Base-by-base conservation (phyloP, 2,888 invertebrate species). In the Drosophila cognata region DNA sequence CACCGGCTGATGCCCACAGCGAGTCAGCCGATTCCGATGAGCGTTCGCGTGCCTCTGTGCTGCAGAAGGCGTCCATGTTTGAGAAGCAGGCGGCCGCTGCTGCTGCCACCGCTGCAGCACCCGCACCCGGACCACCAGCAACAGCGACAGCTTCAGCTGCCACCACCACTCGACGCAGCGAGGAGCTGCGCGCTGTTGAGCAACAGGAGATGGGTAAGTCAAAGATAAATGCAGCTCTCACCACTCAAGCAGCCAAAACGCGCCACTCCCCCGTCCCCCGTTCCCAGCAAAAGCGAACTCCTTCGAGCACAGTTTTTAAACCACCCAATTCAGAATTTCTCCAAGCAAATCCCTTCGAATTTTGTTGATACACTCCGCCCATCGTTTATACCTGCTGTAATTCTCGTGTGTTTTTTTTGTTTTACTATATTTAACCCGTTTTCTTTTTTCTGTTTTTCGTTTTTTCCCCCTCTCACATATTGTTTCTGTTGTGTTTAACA, bases 41-140 rank as follows among this genome's bases (percentile, higher is more conserved):
- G 55, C 91, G 92, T 59, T 92, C 93, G 5, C 90, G 92, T 29
- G 93, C 93, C 56, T 93, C 93, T 2, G 93, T 93, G 21, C 76
- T 93, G 56, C 93, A 93, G 70, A 93, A 93, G 84, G 92, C 92
- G 29, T 93, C 93, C 31, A 92, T 93, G 93, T 93, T 93, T 79
- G 93, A 93, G 79, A 92, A 92, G 77, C 91, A 92, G 78, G 92
- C 93, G 38, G 91, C 92, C 25, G 91, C 92, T 11, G 92, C 88
- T 4, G 81, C 82, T 7, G 76, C 86, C 13, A 52, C 81, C 4
- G 48, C 65, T 8, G 59, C 86, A 1, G 50, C 38, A 1, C n/a
- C 82, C 53, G 38, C 69, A 66, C 13, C 74, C 68, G 29, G 65
- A 41, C 7, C 65, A 53, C 52, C 62, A 29, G 36, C 61, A 35